Percentiles rank a stretch among this genome's conserved stretches.
Evolutionary conservation across 2,113 vertebrate genomes (phyloP).

Genomic region (Hemichromis elongatus): DNA sequence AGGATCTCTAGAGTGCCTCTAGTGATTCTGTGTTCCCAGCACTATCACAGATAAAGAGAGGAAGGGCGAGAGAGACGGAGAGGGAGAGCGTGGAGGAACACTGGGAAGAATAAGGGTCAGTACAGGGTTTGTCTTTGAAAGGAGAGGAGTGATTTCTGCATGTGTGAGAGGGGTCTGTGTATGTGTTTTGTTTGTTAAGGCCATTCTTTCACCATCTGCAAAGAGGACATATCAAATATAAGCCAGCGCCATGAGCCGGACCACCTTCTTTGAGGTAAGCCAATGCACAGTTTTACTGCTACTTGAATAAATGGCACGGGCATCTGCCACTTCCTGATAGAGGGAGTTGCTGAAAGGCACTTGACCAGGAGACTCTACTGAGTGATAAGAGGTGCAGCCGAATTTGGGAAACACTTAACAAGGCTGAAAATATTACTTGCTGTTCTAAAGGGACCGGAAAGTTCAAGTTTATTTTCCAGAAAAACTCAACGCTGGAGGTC

Average conservation of each 20-base stretch:
- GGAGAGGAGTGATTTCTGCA: conserved; percentile 21
- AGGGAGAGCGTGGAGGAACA: not conserved
- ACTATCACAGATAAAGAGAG: not conserved
- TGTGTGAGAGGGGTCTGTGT: not conserved
- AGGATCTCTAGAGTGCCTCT: conserved; percentile 19
- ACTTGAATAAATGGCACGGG: not conserved
- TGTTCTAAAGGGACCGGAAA: not conserved
- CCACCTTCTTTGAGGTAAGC: conserved; percentile 73
- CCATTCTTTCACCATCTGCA: not conserved
- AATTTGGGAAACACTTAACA: not conserved
- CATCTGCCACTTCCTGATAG: not conserved
- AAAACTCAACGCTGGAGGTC: not conserved
- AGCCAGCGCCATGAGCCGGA: conserved; percentile 56
- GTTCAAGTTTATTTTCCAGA: not conserved
- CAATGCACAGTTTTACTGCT: not conserved
- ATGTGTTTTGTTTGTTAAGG: not conserved
- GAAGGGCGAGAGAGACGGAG: not conserved
- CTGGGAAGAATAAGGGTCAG: conserved; percentile 42
- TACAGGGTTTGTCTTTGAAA: conserved; percentile 42
- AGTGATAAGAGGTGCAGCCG: not conserved
- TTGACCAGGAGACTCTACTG: not conserved
- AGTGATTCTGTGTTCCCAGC: conserved; percentile 26
- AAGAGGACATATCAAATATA: not conserved
- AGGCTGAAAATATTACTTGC: not conserved
- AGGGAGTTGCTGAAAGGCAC: not conserved